Evolutionary conservation across 2,797 vertebrate genomes (phyloP).

Genomic region (Astyanax mexicanus): DNA sequence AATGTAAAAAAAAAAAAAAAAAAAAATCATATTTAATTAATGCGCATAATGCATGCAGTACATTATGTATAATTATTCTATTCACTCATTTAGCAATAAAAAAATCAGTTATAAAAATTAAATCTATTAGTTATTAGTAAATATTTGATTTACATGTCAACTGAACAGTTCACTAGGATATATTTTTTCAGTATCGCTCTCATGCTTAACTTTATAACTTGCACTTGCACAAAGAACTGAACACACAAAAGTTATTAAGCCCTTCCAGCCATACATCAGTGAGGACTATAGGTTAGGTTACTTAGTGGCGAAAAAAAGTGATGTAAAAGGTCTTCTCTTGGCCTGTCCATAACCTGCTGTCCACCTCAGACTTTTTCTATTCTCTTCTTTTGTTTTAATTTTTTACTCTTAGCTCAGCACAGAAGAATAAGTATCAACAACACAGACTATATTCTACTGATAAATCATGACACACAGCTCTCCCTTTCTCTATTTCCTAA

Average conservation of each 20-base stretch:
- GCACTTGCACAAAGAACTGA: neutral
- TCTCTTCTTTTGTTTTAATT: neutral
- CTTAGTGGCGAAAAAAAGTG: too few relatives aligned
- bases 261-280: conserved; percentile 5
- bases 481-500: conserved; percentile 23
- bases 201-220: neutral
- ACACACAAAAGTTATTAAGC: conserved; percentile 5
- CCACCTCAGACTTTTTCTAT: neutral
- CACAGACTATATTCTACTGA: conserved; percentile 10
- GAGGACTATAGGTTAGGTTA: neutral
- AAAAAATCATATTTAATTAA: too few relatives aligned
- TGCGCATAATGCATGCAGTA: too few relatives aligned
- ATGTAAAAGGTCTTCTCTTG: neutral
- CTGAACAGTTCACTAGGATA: too few relatives aligned
- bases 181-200: neutral
- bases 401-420: neutral
- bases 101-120: too few relatives aligned
- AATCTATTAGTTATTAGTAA: too few relatives aligned
- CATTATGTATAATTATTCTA: too few relatives aligned
- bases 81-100: too few relatives aligned
- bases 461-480: conserved; percentile 35
- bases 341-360: neutral
- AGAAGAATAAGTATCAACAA: conserved; percentile 8
- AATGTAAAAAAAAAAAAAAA: too few relatives aligned
- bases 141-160: too few relatives aligned